A percentile compares a stretch with the other conserved stretches of the same genome.
Evolutionary conservation across 1,140 invertebrate species (phyloP).

Genomic region (Cyphomyrmex costatus): DNA sequence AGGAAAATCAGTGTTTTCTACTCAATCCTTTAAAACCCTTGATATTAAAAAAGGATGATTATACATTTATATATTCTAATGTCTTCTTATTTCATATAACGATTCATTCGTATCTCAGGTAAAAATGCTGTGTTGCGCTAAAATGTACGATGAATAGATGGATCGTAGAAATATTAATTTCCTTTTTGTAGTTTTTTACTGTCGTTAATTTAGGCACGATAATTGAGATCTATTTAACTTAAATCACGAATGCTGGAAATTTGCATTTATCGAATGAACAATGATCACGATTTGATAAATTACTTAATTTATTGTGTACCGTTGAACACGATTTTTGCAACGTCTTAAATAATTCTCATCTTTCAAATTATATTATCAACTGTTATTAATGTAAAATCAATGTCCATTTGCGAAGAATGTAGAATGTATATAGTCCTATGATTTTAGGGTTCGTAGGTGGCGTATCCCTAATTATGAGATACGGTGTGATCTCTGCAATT

Average conservation of each 20-base stretch:
- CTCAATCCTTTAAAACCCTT: conserved; percentile 48
- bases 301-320: not conserved
- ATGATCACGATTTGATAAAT: conserved; percentile 18
- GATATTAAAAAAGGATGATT: conserved; percentile 6
- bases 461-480: conserved; percentile 5
- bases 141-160: conserved; percentile 17
- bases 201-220: conserved; percentile 18
- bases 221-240: conserved; percentile 12
- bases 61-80: conserved; percentile 18
- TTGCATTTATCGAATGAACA: not conserved
- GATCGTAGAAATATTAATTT: conserved; percentile 23
- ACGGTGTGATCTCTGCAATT: conserved; percentile 37
- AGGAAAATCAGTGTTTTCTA: conserved; percentile 49
- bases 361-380: not conserved
- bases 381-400: conserved; percentile 36
- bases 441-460: conserved; percentile 35
- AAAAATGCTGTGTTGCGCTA: conserved; percentile 37
- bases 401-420: conserved; percentile 3
- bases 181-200: not conserved
- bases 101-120: conserved; percentile 47
- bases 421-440: conserved; percentile 4
- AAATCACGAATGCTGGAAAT: conserved; percentile 20
- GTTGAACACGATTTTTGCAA: conserved; percentile 12
- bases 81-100: conserved; percentile 47
- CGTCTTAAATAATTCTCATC: not conserved